Evolutionary conservation across 2,888 invertebrate species (phyloP).

Genomic region (Cheilosia grossa): DNA sequence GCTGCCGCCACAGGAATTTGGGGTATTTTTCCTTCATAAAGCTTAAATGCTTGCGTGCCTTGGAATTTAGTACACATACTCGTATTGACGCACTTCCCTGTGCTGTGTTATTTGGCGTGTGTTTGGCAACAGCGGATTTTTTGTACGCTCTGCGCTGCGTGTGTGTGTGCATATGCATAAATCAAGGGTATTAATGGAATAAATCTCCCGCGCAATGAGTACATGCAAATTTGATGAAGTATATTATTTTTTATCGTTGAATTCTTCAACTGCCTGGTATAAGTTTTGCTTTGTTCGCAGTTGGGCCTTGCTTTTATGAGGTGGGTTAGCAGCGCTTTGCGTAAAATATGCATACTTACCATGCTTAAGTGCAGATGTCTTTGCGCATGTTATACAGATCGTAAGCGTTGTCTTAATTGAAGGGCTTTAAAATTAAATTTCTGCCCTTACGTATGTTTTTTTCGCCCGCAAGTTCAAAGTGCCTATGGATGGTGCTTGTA

Average conservation of each 20-base stretch:
- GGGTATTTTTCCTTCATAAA: conserved; percentile 22
- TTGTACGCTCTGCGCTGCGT: neutral
- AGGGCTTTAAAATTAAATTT: too few species aligned
- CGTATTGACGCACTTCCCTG: conserved; percentile 17
- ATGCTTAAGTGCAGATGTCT: neutral
- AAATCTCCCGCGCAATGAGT: conserved; percentile 8
- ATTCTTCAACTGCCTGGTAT: neutral
- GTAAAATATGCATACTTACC: conserved; percentile 1
- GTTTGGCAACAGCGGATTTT: neutral
- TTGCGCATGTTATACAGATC: neutral
- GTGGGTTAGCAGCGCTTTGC: neutral
- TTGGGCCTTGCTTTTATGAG: neutral
- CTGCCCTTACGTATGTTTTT: too few species aligned
- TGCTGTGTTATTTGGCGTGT: conserved; percentile 1
- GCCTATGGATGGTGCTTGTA: too few species aligned
- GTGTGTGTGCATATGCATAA: conserved; percentile 26
- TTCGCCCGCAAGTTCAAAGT: too few species aligned
- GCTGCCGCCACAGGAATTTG: conserved; percentile 36
- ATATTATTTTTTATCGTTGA: conserved; percentile 2
- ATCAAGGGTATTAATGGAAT: conserved; percentile 25
- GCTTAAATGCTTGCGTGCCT: conserved; percentile 53
- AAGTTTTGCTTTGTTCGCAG: neutral
- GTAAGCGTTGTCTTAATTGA: neutral
- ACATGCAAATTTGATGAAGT: conserved; percentile 15
- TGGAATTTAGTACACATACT: conserved; percentile 11